Conservation (phyloP, 2,797 vertebrate species). For the Heliangelus exortis region DNA sequence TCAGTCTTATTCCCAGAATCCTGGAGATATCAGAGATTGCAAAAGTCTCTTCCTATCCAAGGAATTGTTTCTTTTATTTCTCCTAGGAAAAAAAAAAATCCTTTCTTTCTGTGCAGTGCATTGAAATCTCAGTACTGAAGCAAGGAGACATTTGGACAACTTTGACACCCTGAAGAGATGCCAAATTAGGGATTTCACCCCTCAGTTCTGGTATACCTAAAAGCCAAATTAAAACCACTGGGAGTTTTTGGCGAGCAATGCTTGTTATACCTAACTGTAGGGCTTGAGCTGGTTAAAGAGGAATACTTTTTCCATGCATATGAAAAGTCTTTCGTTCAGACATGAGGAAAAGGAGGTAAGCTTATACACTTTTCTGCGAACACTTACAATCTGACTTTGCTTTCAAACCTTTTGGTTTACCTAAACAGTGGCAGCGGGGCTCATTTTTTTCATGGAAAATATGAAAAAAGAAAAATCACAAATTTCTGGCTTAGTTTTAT, state of each 20-base stretch:
- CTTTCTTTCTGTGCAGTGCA: not conserved
- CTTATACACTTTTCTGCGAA: not conserved
- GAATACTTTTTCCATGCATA: not conserved
- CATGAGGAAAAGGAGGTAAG: not conserved
- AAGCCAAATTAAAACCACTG: not conserved
- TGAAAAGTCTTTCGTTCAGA: constrained; percentile 8
- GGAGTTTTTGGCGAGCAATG: not conserved
- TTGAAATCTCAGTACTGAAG: not conserved
- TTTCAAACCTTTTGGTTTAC: not conserved
- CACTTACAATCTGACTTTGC: not conserved
- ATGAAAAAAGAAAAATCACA: constrained; percentile 17
- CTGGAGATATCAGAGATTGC: not conserved
- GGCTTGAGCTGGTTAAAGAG: not conserved
- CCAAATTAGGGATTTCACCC: not conserved
- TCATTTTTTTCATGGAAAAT: constrained; percentile 33
- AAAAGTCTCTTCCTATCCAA: not conserved
- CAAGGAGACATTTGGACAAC: not conserved
- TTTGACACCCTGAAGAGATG: not conserved
- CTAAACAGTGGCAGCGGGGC: not conserved
- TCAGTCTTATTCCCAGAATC: not conserved
- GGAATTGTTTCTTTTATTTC: not conserved
- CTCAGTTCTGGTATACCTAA: not conserved
- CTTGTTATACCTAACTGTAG: not conserved
- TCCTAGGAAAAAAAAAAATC: not conserved
- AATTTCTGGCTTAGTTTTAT: not conserved